Conservation (phyloP, 2,113 vertebrate genomes). For the Lasiurus cinereus region DNA sequence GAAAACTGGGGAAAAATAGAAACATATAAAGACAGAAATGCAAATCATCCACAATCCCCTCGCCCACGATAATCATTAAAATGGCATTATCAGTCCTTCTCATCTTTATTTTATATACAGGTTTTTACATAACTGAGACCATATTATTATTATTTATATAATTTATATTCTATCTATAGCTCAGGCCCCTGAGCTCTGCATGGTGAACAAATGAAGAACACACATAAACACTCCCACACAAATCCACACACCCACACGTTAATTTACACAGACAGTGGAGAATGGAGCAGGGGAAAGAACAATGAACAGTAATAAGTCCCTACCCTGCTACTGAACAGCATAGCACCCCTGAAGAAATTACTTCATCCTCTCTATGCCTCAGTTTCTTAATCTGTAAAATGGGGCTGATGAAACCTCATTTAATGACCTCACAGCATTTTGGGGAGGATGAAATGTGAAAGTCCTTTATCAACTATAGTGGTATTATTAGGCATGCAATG, state of each 20-base stretch:
- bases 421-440: background rate
- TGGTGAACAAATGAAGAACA: background rate
- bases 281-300: background rate
- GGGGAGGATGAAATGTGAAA: background rate
- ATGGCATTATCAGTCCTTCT: conserved; percentile 59
- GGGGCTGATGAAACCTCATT: background rate
- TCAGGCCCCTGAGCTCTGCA: conserved; percentile 39
- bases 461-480: background rate
- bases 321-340: background rate
- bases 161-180: conserved; percentile 59
- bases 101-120: conserved; percentile 54
- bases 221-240: background rate
- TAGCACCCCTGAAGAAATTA: background rate
- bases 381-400: conserved; percentile 41
- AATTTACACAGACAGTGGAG: background rate
- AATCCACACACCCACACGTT: background rate
- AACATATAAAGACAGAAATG: conserved; percentile 67
- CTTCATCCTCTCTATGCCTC: background rate
- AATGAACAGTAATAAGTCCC: too few relatives aligned
- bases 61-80: conserved; percentile 77
- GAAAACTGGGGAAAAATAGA: conserved; percentile 47
- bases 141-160: conserved; percentile 67
- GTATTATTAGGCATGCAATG: background rate
- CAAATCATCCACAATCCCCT: conserved; percentile 73
- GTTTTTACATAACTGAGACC: conserved; percentile 65